Evolutionary conservation across 2,113 vertebrate genomes (phyloP).

Genomic region (Salminus brasiliensis): DNA sequence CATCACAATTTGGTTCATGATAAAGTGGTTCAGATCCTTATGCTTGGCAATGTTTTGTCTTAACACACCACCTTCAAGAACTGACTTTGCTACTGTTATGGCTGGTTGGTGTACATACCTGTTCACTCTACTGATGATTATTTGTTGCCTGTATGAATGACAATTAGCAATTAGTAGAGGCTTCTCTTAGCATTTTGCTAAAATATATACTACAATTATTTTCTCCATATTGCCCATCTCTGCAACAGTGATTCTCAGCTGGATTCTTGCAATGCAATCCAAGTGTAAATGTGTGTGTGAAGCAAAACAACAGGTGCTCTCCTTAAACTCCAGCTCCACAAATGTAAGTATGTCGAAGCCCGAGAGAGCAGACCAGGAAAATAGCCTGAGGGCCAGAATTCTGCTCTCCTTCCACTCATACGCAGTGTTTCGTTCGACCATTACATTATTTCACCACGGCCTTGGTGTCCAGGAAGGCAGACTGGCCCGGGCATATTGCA

Average conservation of each 20-base stretch:
- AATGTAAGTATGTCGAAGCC: slow-evolving; percentile 28
- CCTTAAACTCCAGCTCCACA: not conserved
- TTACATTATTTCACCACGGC: not conserved
- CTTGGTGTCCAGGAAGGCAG: not conserved
- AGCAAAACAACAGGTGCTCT: not conserved
- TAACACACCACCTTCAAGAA: no score
- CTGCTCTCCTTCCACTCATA: slow-evolving; percentile 1
- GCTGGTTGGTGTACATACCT: no score
- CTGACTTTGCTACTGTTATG: no score
- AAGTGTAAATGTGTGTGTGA: not conserved
- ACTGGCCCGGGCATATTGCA: not conserved
- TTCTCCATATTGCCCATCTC: not conserved
- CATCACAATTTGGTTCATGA: no score
- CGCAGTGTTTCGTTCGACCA: not conserved
- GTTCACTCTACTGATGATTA: no score
- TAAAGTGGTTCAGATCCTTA: no score
- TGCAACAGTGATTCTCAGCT: not conserved
- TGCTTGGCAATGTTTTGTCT: no score
- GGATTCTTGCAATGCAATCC: not conserved
- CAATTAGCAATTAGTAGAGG: no score
- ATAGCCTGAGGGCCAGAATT: slow-evolving; percentile 12
- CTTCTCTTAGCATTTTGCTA: no score
- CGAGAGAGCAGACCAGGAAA: slow-evolving; percentile 28
- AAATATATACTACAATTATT: not conserved
- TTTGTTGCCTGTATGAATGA: no score